Evolutionary conservation across 2,113 vertebrate species (phyloP).

Genomic region (Menura novaehollandiae): DNA sequence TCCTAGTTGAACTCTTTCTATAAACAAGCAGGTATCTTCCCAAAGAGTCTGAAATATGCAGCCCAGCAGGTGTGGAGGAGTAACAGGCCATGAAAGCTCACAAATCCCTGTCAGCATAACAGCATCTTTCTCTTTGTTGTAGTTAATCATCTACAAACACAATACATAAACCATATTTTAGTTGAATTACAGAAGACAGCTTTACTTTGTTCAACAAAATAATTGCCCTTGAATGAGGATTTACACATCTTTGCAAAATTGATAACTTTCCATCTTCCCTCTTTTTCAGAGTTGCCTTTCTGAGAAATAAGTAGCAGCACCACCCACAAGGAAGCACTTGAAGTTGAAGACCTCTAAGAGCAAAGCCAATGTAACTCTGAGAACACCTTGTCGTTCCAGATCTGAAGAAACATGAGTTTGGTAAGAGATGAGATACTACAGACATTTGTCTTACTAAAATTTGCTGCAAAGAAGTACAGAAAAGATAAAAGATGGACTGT

Average conservation of each 20-base stretch:
- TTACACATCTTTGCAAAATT: neutral
- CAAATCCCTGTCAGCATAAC: neutral
- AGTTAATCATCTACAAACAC: neutral
- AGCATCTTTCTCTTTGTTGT: neutral
- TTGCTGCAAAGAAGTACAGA: neutral
- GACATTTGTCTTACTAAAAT: neutral
- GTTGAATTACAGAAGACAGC: neutral
- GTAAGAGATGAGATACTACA: neutral
- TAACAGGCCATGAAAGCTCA: neutral
- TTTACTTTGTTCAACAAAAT: neutral
- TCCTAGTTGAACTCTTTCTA: neutral
- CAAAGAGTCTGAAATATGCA: neutral
- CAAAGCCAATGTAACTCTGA: neutral
- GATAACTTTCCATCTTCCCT: neutral
- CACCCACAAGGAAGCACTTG: neutral
- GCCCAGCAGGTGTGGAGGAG: neutral
- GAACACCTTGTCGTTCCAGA: fast-evolving
- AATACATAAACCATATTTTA: neutral
- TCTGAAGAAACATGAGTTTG: neutral
- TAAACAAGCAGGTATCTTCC: neutral
- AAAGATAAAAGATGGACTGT: neutral
- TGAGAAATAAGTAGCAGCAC: neutral
- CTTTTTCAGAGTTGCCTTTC: neutral
- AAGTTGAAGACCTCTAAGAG: neutral
- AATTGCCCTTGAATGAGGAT: neutral